A percentile compares a stretch with the other conserved stretches of the same genome.
These are phyloP conservation scores for Dicyrtoma fusca DNA, from an alignment of 2,888 invertebrate species.

Conservation along the genomic window DNA sequence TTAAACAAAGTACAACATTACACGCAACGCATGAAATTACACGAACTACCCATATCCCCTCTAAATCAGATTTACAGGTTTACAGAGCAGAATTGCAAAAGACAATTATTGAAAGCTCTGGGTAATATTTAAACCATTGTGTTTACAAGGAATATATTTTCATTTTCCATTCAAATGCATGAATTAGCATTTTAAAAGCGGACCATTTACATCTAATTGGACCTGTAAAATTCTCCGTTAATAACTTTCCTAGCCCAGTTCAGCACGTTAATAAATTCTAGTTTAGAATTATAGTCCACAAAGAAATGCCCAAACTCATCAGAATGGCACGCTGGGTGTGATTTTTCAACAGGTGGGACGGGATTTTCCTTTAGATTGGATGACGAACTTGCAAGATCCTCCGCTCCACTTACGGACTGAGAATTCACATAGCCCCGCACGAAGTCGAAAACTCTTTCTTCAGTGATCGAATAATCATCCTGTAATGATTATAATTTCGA, in stretches of 20 bases:
- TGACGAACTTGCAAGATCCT: too few species aligned
- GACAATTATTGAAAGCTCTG: not conserved
- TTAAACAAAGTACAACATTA: too few species aligned
- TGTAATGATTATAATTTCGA: slow-evolving; percentile 12
- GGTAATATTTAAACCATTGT: not conserved
- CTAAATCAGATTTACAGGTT: too few species aligned
- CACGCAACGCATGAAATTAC: too few species aligned
- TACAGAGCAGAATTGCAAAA: too few species aligned
- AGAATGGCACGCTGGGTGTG: not conserved
- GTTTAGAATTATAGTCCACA: slow-evolving; percentile 32
- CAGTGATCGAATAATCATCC: slow-evolving; percentile 27
- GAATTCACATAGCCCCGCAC: slow-evolving; percentile 26
- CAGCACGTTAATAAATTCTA: slow-evolving; percentile 32
- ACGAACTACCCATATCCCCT: too few species aligned
- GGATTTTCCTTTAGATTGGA: not conserved
- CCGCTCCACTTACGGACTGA: not conserved
- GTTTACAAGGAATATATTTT: not conserved
- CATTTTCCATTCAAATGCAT: not conserved
- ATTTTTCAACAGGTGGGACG: not conserved
- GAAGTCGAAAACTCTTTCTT: slow-evolving; percentile 38
- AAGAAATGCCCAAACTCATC: slow-evolving; percentile 30
- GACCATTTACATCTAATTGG: slow-evolving; percentile 8
- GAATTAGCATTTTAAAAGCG: too few species aligned
- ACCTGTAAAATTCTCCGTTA: slow-evolving; percentile 30
- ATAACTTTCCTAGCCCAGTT: slow-evolving; percentile 28